These are phyloP conservation scores for Bombyx mori DNA, from an alignment of 1,140 invertebrate genomes.

Conservation along the genomic window DNA sequence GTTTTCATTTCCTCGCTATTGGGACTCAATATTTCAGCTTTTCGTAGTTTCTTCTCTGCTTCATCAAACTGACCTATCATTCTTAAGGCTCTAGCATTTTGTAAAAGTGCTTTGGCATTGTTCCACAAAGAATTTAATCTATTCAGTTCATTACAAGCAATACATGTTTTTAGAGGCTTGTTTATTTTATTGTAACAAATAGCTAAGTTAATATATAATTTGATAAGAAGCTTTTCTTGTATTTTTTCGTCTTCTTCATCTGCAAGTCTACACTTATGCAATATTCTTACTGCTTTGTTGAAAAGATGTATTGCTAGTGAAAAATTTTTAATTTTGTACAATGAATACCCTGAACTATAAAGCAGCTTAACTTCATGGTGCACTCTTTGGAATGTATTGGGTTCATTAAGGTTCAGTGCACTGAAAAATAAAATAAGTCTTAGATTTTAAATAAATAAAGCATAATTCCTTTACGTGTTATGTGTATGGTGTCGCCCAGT, in stretches of 20 bases:
- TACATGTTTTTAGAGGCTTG: slow-evolving; percentile 72
- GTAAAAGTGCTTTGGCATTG: slow-evolving; percentile 73
- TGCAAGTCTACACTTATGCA: slow-evolving; percentile 66
- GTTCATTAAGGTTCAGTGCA: slow-evolving; percentile 37
- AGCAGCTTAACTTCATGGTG: slow-evolving; percentile 43
- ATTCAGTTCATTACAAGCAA: slow-evolving; percentile 71
- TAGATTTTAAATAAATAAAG: background rate
- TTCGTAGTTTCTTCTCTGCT: slow-evolving; percentile 46
- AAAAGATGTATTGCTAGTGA: slow-evolving; percentile 40
- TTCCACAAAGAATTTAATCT: slow-evolving; percentile 62
- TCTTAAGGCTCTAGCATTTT: slow-evolving; percentile 73
- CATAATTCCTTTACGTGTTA: too few relatives aligned
- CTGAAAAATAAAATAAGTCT: slow-evolving; percentile 29
- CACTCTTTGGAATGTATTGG: slow-evolving; percentile 51
- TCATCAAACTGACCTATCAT: slow-evolving; percentile 67
- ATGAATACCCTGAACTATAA: slow-evolving; percentile 34
- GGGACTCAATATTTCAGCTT: slow-evolving; percentile 36
- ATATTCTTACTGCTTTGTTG: slow-evolving; percentile 40
- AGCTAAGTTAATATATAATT: slow-evolving; percentile 79
- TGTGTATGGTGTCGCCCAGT: too few relatives aligned
- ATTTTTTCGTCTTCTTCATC: slow-evolving; percentile 75
- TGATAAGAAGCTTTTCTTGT: slow-evolving; percentile 73
- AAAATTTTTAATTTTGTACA: slow-evolving; percentile 45
- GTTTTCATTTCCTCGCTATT: slow-evolving; percentile 33
- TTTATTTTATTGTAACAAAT: slow-evolving; percentile 77